A percentile compares a stretch with the other conserved stretches of the same genome.
Conservation (phyloP, 2,113 vertebrate species). For the Thalassoma bifasciatum region DNA sequence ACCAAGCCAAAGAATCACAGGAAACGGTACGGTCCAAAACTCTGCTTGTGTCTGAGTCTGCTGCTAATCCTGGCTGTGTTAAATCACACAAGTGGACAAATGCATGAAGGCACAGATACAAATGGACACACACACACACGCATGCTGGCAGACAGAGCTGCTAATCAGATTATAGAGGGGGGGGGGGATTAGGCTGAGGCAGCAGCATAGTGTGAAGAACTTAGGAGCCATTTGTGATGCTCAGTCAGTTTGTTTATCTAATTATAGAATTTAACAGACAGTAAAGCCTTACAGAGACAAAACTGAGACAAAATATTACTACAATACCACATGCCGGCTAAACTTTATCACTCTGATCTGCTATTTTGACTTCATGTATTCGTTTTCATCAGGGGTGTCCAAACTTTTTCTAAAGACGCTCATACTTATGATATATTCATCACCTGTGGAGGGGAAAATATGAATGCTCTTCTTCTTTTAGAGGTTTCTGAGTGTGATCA, state of each 20-base stretch:
- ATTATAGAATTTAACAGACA: constrained; percentile 5
- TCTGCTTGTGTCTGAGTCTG: neutral
- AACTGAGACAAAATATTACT: neutral
- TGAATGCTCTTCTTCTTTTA: too few relatives aligned
- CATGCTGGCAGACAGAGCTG: constrained; percentile 35
- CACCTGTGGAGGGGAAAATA: too few relatives aligned
- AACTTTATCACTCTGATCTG: too few relatives aligned
- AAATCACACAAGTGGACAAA: constrained; percentile 16
- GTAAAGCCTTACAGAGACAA: neutral
- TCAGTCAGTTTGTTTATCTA: constrained; percentile 26
- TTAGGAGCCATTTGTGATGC: constrained; percentile 24
- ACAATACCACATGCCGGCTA: neutral
- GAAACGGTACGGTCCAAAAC: neutral
- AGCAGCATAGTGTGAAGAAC: constrained; percentile 7
- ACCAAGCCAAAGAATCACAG: constrained; percentile 8
- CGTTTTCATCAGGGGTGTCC: too few relatives aligned
- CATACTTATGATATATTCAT: too few relatives aligned
- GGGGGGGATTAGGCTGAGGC: constrained; percentile 59
- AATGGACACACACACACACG: constrained; percentile 23
- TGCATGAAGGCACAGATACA: neutral
- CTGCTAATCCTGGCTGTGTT: constrained; percentile 40
- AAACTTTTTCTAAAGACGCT: too few relatives aligned
- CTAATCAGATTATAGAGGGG: constrained; percentile 78
- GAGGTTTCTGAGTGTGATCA: too few relatives aligned
- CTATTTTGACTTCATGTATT: too few relatives aligned